Evolutionary conservation across 2,888 invertebrate species (phyloP).

Genomic region (Eupithecia insigniata): DNA sequence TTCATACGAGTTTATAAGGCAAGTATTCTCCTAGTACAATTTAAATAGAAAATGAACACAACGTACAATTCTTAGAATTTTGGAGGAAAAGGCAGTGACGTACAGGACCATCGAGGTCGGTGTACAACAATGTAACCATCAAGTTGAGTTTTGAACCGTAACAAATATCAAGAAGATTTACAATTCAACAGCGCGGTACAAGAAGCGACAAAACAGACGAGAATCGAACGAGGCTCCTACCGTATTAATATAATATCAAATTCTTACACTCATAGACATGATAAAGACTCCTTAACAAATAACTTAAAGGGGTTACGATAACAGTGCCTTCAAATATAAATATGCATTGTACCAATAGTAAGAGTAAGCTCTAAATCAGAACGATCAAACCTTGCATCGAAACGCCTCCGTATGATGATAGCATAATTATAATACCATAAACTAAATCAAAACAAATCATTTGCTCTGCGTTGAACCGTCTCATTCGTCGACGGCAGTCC

Average conservation of each 20-base stretch:
- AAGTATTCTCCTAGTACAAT: conserved; percentile 60
- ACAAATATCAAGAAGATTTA: conserved; percentile 65
- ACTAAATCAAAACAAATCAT: conserved; percentile 39
- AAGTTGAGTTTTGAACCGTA: conserved; percentile 61
- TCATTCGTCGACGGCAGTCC: conserved; percentile 53
- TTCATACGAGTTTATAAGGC: conserved; percentile 61
- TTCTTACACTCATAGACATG: conserved; percentile 83
- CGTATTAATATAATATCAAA: conserved; percentile 80
- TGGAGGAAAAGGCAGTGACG: conserved; percentile 71
- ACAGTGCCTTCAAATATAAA: conserved; percentile 80
- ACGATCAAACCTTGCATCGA: conserved; percentile 52
- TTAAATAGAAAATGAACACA: conserved; percentile 71
- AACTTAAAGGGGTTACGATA: conserved; percentile 79
- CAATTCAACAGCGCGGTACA: conserved; percentile 69
- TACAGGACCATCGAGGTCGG: conserved; percentile 58
- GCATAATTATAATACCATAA: conserved; percentile 20
- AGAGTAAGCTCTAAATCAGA: conserved; percentile 75
- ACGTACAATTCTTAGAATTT: conserved; percentile 60
- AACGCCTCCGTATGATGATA: conserved; percentile 15
- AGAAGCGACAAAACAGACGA: conserved; percentile 76
- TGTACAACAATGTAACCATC: conserved; percentile 61
- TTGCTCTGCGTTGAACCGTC: conserved; percentile 16
- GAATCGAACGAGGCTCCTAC: conserved; percentile 79
- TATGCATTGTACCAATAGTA: conserved; percentile 74
- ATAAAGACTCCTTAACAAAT: conserved; percentile 82